Evolutionary conservation across 2,113 vertebrate genomes (phyloP), one percentile per base, ranked within the genome.

Genomic region (Anhinga rufa): DNA sequence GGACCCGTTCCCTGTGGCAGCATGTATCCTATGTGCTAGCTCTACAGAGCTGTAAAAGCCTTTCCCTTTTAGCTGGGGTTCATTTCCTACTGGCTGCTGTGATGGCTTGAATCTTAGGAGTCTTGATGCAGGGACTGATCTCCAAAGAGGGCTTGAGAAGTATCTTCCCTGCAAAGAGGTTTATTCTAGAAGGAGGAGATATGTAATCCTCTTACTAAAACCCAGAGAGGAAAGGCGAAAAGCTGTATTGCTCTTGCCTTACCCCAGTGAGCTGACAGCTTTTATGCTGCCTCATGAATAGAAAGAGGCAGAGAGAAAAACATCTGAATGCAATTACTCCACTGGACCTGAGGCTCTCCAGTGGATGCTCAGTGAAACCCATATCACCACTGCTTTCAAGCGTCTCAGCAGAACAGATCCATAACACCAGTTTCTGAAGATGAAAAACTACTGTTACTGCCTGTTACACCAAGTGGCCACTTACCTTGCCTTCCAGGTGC

Each of bases 161-260:
- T 91, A 88, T 95, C 92, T 96, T 91, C 60, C 34, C 82, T 95
- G 86, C 69, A 94, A 94, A 96, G 95, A 93, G 88, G 80, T 95
- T 95, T 96, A 93, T 81, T 93, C 42, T 88, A 81, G 65, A 88
- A 94, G 76, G 58, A 95, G 48, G 28, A 95, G 77, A 85, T 79
- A 46, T 1, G 32, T 96, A 97, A 94, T 94, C 95, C 79, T 96
- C 93, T 96, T 96, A 93, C 34, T 90, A 70, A 90, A 85, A 86
- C 40, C 26, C 76, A 82, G 65, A 86, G 88, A 88, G 46, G 54
- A 74, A 88, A 93, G 57, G 77, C 40, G 8, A 90, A 95, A 86
- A 86, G 83, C 80, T 65, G 71, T 92, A 61, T 78, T 89, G 69
- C 76, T 96, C 24, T 31, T 96, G 90, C 74, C 69, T 79, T 89